These are phyloP conservation scores for Crepidodera aurea DNA, from an alignment of 2,888 invertebrate genomes.

Conservation along the genomic window DNA sequence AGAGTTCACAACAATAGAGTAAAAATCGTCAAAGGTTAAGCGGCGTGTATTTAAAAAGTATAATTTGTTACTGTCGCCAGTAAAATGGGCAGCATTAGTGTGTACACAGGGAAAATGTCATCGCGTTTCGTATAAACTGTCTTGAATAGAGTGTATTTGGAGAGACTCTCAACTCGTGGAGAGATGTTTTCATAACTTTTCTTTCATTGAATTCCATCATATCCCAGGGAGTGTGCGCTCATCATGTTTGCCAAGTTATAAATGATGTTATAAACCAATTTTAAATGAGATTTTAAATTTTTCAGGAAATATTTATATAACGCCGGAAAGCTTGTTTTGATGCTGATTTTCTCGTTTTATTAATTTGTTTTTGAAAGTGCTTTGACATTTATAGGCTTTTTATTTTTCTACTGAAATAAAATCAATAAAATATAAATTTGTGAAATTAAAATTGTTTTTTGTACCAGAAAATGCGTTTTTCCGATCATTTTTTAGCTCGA, in stretches of 20 bases:
- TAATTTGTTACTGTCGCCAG: conserved; percentile 50
- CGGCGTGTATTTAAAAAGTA: conserved; percentile 48
- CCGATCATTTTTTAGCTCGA: too few relatives aligned
- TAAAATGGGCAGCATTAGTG: conserved; percentile 51
- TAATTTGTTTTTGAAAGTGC: too few relatives aligned
- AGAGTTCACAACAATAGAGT: conserved; percentile 29
- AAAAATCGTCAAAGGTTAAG: conserved; percentile 38
- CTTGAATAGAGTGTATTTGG: conserved; percentile 42
- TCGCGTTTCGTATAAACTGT: conserved; percentile 47
- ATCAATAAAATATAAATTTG: too few relatives aligned
- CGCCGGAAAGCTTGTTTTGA: not conserved
- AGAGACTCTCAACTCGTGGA: conserved; percentile 36
- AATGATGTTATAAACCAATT: conserved; percentile 19
- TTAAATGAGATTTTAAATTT: conserved; percentile 15
- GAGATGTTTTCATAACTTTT: conserved; percentile 45
- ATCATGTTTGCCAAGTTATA: conserved; percentile 29
- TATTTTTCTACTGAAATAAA: too few relatives aligned
- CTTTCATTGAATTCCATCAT: conserved; percentile 39
- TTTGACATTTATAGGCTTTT: too few relatives aligned
- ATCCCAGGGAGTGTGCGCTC: conserved; percentile 31
- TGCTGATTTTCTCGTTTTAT: too few relatives aligned
- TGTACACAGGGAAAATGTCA: conserved; percentile 49
- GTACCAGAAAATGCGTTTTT: too few relatives aligned
- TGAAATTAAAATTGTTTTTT: too few relatives aligned
- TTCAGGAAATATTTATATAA: conserved; percentile 14